phyloP scores from a whole-genome alignment of 2,797 vertebrate species.

The Anas bernieri region DNA sequence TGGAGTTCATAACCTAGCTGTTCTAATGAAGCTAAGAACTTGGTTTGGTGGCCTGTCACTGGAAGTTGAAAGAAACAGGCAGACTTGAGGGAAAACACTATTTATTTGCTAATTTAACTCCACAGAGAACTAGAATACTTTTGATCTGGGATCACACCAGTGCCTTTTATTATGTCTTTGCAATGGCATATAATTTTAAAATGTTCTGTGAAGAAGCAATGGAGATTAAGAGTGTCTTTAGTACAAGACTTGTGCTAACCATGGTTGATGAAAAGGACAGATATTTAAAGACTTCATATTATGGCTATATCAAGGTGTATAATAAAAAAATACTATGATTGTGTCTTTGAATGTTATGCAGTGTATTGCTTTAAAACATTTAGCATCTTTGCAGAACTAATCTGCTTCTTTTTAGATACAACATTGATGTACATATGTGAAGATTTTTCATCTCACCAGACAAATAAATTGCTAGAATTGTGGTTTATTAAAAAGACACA shows the following conservation, averaged over 20 bases:
- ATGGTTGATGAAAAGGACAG: background rate
- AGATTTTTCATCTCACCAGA: background rate
- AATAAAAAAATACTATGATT: background rate
- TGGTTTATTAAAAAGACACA: background rate
- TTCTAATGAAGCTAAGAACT: background rate
- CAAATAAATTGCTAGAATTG: background rate
- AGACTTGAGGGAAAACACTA: background rate
- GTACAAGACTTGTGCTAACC: background rate
- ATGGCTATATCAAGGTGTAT: background rate
- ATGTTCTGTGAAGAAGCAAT: background rate
- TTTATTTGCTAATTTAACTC: background rate
- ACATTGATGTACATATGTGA: background rate
- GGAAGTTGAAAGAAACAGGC: background rate
- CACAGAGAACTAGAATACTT: background rate
- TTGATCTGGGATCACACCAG: background rate
- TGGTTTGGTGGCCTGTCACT: background rate
- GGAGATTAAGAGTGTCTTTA: background rate
- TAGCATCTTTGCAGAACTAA: background rate
- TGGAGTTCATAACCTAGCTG: background rate
- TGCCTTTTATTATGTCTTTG: background rate
- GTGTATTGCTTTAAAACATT: background rate
- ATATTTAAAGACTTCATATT: background rate
- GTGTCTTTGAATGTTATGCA: background rate
- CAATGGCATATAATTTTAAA: background rate
- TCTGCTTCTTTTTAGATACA: background rate